Percentiles rank a stretch among this genome's conserved stretches.
Evolutionary conservation across 2,888 invertebrate genomes (phyloP).

Genomic region (Keiferia lycopersicella): DNA sequence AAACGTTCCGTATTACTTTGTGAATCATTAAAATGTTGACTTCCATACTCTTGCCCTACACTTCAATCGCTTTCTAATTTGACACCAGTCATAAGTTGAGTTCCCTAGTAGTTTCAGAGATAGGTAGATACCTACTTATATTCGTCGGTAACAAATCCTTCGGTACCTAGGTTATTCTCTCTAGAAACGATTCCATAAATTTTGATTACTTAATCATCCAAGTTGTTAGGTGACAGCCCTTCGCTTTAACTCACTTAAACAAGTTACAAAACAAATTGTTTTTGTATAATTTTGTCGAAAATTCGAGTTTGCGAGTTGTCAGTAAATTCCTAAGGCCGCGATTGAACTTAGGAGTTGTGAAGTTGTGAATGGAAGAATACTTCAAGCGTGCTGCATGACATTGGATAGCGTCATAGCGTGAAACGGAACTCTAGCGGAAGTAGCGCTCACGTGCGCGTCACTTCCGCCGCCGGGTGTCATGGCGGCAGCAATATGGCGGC

Average conservation of each 20-base stretch:
- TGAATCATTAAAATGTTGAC: no score
- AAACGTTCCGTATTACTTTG: no score
- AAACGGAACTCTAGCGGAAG: conserved; percentile 74
- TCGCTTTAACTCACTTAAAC: conserved; percentile 12
- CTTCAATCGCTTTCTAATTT: no score
- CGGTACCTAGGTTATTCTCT: background rate
- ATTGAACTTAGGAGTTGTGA: conserved; percentile 6
- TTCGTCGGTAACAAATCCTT: background rate
- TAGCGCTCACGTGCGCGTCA: conserved; percentile 75
- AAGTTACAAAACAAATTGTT: conserved; percentile 20
- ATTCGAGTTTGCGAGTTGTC: conserved; percentile 16
- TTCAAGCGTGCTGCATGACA: conserved; percentile 59
- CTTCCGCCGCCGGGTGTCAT: conserved; percentile 71
- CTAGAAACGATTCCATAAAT: background rate
- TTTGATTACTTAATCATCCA: conserved; percentile 16
- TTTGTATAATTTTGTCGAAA: conserved; percentile 19
- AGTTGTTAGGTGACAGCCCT: conserved; percentile 10
- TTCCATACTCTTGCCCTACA: no score
- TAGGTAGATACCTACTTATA: no score
- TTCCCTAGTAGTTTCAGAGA: no score
- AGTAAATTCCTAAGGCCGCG: conserved; percentile 12
- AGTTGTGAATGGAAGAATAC: conserved; percentile 34
- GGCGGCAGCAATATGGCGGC: conserved; percentile 75
- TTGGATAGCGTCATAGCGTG: conserved; percentile 76
- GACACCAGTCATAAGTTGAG: no score